phyloP scores from a whole-genome alignment of 2,888 invertebrate species.

The Lochmaea capreae region DNA sequence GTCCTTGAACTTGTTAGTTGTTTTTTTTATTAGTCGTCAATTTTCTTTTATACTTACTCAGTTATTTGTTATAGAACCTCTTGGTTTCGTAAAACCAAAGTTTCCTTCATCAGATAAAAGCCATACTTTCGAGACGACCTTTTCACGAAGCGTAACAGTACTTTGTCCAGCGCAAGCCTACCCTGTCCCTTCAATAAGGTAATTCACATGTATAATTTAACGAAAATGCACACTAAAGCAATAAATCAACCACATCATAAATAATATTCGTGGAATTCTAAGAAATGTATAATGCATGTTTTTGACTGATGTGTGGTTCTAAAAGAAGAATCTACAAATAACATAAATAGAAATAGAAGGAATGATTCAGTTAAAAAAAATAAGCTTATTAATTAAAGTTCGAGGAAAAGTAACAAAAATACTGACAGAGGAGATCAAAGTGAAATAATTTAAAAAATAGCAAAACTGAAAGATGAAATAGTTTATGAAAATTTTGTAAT shows the following conservation, averaged over 20 bases:
- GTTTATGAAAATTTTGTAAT: too few relatives aligned
- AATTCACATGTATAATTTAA: conserved; percentile 53
- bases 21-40: too few relatives aligned
- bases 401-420: not conserved
- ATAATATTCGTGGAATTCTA: not conserved
- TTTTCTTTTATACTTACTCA: conserved; percentile 1
- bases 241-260: not conserved
- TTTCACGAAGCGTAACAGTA: conserved; percentile 71
- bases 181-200: conserved; percentile 81
- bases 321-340: not conserved
- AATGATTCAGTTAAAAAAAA: not conserved
- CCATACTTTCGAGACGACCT: conserved; percentile 70
- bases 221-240: not conserved
- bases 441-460: not conserved
- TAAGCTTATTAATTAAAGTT: not conserved
- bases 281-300: not conserved
- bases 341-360: not conserved
- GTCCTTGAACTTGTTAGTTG: too few relatives aligned
- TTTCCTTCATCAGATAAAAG: conserved; percentile 75
- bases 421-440: not conserved
- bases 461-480: not conserved
- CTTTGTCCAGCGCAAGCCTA: conserved; percentile 82
- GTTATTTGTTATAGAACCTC: conserved; percentile 66
- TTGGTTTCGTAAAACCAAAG: conserved; percentile 73
- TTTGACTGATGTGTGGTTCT: not conserved